Conservation (phyloP, 2,888 invertebrate genomes). For the Lumbricus terrestris region DNA sequence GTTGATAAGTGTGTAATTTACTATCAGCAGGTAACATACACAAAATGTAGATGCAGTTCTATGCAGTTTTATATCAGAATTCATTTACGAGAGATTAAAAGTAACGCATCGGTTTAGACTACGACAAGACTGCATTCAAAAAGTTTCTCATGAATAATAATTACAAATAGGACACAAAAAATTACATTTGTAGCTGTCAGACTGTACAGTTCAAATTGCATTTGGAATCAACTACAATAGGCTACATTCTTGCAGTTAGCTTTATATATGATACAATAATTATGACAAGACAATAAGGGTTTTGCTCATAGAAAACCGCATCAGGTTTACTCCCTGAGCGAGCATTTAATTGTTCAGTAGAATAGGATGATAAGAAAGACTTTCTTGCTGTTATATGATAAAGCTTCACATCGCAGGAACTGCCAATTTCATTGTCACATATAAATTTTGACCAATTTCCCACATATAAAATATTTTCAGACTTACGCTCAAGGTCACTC, state of each 20-base stretch:
- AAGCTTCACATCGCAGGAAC: background rate
- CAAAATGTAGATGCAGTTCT: too few relatives aligned
- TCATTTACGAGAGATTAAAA: background rate
- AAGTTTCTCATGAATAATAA: background rate
- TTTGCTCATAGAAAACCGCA: background rate
- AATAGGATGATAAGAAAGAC: background rate
- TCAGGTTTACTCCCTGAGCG: background rate
- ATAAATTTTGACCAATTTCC: background rate
- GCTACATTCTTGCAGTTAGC: background rate
- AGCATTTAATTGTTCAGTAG: background rate
- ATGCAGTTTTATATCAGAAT: too few relatives aligned
- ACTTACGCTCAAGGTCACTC: background rate
- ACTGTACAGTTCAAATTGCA: background rate
- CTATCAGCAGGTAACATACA: too few relatives aligned
- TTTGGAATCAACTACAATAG: background rate
- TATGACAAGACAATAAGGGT: background rate
- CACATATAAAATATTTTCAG: background rate
- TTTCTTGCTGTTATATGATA: background rate
- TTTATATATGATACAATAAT: background rate
- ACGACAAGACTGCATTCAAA: background rate
- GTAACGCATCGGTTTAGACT: background rate
- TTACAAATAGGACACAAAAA: background rate
- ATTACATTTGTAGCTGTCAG: background rate
- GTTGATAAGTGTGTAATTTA: too few relatives aligned
- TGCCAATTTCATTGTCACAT: background rate